Conservation (phyloP, 2,797 vertebrate species). For the Urocyon cinereoargenteus region DNA sequence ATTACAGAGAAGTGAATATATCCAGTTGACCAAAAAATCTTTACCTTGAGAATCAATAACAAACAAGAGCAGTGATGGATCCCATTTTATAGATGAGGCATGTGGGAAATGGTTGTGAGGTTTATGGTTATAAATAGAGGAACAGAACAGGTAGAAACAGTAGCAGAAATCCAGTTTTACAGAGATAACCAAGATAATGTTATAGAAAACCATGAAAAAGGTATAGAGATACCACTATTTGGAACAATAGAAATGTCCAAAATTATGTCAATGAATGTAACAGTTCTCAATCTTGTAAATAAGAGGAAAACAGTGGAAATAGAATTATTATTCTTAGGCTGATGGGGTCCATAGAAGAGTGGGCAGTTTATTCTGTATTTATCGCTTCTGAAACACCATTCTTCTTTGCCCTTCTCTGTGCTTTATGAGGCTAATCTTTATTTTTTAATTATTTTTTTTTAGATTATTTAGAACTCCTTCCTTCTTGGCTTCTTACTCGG, state of each 20-base stretch:
- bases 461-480: neutral
- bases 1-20: neutral
- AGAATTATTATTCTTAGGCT: neutral
- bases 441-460: neutral
- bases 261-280: neutral
- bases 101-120: neutral
- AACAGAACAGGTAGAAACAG: neutral
- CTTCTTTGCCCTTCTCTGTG: neutral
- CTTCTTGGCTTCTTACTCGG: neutral
- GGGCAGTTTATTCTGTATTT: neutral
- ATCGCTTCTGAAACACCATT: neutral
- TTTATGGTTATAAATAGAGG: neutral
- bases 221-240: neutral
- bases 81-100: neutral
- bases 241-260: neutral
- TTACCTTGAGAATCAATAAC: neutral
- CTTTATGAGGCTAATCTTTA: neutral
- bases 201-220: neutral
- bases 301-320: neutral
- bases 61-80: neutral
- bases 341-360: neutral
- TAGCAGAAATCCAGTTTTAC: neutral
- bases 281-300: neutral
- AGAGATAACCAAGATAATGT: neutral
- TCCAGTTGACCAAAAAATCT: neutral